Evolutionary conservation across 1,140 invertebrate genomes (phyloP), one percentile per base, ranked within the genome.

Genomic region (Cherax quadricarinatus): DNA sequence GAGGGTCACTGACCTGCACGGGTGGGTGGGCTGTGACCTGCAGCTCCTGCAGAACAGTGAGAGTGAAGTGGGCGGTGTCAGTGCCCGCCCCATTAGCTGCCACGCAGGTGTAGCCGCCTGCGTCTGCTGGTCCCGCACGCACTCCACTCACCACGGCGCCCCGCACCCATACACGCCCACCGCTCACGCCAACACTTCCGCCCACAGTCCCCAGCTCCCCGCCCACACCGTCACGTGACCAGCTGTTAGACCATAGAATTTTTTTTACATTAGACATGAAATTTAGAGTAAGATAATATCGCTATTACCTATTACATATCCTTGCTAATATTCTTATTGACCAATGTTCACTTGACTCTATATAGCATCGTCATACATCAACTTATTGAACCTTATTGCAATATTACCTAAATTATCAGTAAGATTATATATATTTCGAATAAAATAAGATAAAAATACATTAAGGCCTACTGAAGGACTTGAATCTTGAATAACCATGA

Each of bases 31-130:
- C 57, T 24, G 83, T 80, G 30, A 91, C 84, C 41, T 80, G 82
- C 6, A 91, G 75, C 83, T 81, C 83, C 83, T 91, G 89, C 5
- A 91, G 24, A 24, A 91, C 89, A 4, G 89, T 86, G 21, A 91
- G 89, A 5, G n/a, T n/a, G 75, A 80, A 91, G 41, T 91, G 89
- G 84, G 89, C 89, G 73, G 89, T 91, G 75, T 91, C 89, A 41
- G 89, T 91, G 16, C 89, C 89, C 1, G 83, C 83, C 41, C 83
- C 89, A 66, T 91, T 91, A 7, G 89, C 89, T 10, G 89, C 89
- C 89, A 91, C 84, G 70, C 89, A 91, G 6, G 82, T 80, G 24
- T 86, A 91, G 16, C 89, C 89, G 30, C 89, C 89, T 2, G 73
- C 89, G 48, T 91, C 89, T 1, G 41, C 73, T 24, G 82, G 66